Evolutionary conservation across 2,888 invertebrate species (phyloP), one percentile per base, ranked within the genome.

Genomic region (Geotrupes spiniger): DNA sequence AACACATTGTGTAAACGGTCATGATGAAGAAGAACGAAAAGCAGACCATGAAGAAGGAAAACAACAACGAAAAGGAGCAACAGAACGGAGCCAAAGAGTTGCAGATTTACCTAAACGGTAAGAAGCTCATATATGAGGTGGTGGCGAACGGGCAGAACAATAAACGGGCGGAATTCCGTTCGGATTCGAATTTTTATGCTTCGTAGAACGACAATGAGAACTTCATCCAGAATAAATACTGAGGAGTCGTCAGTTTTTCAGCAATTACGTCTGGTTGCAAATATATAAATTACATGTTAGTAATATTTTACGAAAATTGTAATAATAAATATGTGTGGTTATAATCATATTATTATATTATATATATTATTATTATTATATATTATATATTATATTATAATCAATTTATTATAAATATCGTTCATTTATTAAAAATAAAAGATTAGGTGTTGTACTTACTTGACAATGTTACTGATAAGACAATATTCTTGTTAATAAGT

Each of bases 1-100:
- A 81, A 43, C 77, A 80, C 54, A 69, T 78, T 42, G 73, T 76
- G 64, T 58, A 63, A 11, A 15, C 61, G 5, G 42, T 64, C 6
- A 36, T 42, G 9, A 36, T 28, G 10, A 48, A 37, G 5, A 28
- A 37, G 2, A 26, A 14, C 4, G 29, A 26, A 11, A 17, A 38
- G 8, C 16, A 16, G 4, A 14, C 2, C 2, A 17, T 27, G 2
- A n/a, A 8, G 11, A 37, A 12, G 15, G 40, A 14, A 11, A 27
- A 39, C 41, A 2, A 42, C n/a, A 14, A 42, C 21, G 33, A 9
- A 46, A 53, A 53, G 49, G 49, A 42, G 51, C 47, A 53, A 46
- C 53, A 52, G 54, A 12, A 12, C 33, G 9, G 4, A 8, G 14
- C 10, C 46, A 53, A 53, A 43, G 48, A 39, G 25, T 45, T 46